Evolutionary conservation across 2,113 vertebrate species (phyloP), one percentile per base, ranked within the genome.

Genomic region (Cryptomyrus ogoouensis): DNA sequence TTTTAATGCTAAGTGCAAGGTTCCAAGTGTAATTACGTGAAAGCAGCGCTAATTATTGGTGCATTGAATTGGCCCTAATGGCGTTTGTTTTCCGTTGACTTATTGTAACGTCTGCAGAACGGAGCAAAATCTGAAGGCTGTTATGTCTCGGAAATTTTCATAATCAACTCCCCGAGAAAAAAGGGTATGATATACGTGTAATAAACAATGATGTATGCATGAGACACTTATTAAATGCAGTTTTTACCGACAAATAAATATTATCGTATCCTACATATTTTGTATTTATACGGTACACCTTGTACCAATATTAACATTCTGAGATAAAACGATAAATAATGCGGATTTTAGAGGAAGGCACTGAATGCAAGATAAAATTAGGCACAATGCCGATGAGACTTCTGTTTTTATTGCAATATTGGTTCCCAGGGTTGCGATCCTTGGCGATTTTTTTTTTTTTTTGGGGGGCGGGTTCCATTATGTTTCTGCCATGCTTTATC

Each of bases 21-120:
- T 58, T 90, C 70, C 19, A 89, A 47, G 62, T 89, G 44, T 93
- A 94, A 95, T 92, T 92, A 93, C 90, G 90, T 90, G 91, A 93
- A 94, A 95, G 94, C 92, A 91, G 94, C 94, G 95, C 95, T 97
- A 97, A 97, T 97, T 97, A 95, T 94, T 95, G 94, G 94, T 95
- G 94, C 95, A 95, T 94, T 95, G 96, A 97, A 95, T 95, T 93
- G 93, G 93, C 93, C 91, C 93, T 97, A 97, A 98, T 98, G 97
- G 96, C 95, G 95, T 93, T 92, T 93, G 92, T 94, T 66, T 95
- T 93, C 94, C 92, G 89, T 92, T 92, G 92, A 94, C 92, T 95
- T 95, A 91, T 94, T 95, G 94, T 95, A 62, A 24, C 24, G 53
- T 24, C 52, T 13, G 56, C 49, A 53, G 87, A 91, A 95, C 93